Evolutionary conservation across 1,140 invertebrate genomes (phyloP).

Genomic region (Planococcus citri): DNA sequence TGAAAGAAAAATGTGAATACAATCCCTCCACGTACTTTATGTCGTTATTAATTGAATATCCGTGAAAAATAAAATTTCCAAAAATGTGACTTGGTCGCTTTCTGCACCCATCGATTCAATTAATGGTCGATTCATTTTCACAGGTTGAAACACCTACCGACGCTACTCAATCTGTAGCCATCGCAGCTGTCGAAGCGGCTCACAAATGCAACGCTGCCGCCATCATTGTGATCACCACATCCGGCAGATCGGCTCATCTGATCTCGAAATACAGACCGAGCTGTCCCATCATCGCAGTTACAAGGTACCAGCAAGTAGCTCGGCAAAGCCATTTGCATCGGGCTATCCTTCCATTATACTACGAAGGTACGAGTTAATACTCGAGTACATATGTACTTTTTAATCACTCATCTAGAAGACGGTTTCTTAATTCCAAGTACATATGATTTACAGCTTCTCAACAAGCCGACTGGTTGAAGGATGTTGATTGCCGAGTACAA

Average conservation of each 20-base stretch:
- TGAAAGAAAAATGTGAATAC: no score
- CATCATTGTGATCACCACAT: conserved; percentile 92
- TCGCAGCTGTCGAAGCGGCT: conserved; percentile 91
- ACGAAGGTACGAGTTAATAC: conserved; percentile 65
- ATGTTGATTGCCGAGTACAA: conserved; percentile 86
- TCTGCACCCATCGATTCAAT: no score
- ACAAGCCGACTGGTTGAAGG: conserved; percentile 76
- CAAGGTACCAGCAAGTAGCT: conserved; percentile 73
- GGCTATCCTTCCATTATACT: conserved; percentile 85
- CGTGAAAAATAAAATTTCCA: no score
- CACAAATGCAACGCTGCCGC: conserved; percentile 81
- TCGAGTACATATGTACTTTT: conserved; percentile 14
- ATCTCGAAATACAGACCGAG: conserved; percentile 89
- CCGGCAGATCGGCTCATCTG: conserved; percentile 80
- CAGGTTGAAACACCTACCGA: conserved; percentile 66
- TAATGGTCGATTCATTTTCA: conserved; percentile 23
- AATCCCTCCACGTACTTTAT: no score
- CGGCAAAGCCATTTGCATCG: conserved; percentile 88
- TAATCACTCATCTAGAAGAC: neutral
- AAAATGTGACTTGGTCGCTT: no score
- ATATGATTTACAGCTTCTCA: conserved; percentile 43
- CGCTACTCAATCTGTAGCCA: conserved; percentile 82
- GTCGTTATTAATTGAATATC: no score
- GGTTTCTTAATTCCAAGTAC: neutral
- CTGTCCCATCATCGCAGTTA: conserved; percentile 94